Base-by-base conservation (phyloP, 2,797 vertebrate species). In the Macropus fuliginosus region DNA sequence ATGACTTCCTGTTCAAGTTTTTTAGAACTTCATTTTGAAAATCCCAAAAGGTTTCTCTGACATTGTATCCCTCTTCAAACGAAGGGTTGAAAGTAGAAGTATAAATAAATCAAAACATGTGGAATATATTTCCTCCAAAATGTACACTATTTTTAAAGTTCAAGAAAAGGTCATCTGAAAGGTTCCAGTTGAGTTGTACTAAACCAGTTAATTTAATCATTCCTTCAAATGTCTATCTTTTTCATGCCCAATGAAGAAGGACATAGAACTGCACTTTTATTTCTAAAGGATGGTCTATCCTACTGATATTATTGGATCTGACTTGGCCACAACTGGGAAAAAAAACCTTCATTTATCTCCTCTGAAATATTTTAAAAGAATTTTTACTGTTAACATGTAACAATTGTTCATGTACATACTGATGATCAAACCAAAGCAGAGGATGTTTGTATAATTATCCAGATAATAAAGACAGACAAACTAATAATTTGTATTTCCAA, bases 41-140 rank as follows among this genome's bases (percentile, higher is more conserved):
- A 95, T 97, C 91, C 94, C 93, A 93, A 92, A 94, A 95, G 92
- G 54, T 46, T 97, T 96, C 95, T 95, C 91, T 95, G 59, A 97
- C 0, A 94, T 57, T 89, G 16, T 81, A 95, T 55, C 62, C 24
- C 4, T 96, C 93, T 94, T 93, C 62, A 95, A 93, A 97, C 40
- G 24, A 94, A 93, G 96, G 92, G 40, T 57, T 94, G 50, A 94
- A 96, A 81, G 56, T 94, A 91, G 10, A 97, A 95, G 52, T 56
- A 96, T 93, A 94, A 97, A 96, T 95, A 97, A 93, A 92, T 54
- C 14, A 92, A 93, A 96, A 93, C 59, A 95, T 94, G 94, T 97
- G 95, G 94, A 24, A 96, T 95, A 95, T 6, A 3, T 95, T 97
- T 97, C 92, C 62, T 92, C 95, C 93, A 93, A 96, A 93, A 97